phyloP scores from a whole-genome alignment of 1,140 invertebrate species.

The Drosophila kohkoa region DNA sequence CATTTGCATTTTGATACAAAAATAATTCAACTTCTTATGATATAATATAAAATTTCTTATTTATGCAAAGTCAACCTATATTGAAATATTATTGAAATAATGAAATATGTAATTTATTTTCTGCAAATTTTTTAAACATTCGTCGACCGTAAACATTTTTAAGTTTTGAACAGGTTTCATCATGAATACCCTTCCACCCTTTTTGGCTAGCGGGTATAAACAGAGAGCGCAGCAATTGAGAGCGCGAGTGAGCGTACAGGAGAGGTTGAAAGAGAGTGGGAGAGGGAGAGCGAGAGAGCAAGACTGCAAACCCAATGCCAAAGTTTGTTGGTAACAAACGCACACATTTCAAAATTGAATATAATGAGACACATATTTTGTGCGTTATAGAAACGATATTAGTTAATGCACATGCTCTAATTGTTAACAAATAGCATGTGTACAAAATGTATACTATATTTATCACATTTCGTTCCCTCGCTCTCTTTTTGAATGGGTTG shows the following conservation, averaged over 20 bases:
- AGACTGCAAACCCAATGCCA: constrained; percentile 32
- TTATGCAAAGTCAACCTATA: too few relatives aligned
- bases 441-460: constrained; percentile 4
- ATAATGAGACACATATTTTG: constrained; percentile 1
- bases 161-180: too few relatives aligned
- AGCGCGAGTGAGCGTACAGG: too few relatives aligned
- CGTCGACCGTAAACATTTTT: too few relatives aligned
- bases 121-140: too few relatives aligned
- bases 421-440: constrained; percentile 22
- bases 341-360: background rate
- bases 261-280: too few relatives aligned
- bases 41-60: too few relatives aligned
- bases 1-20: too few relatives aligned
- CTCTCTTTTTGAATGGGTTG: background rate
- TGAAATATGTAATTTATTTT: too few relatives aligned
- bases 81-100: too few relatives aligned
- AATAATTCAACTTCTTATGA: too few relatives aligned
- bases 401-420: constrained; percentile 14
- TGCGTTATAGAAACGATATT: background rate
- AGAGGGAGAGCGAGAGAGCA: constrained; percentile 13
- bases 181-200: too few relatives aligned
- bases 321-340: constrained; percentile 34
- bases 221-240: constrained; percentile 5
- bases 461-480: constrained; percentile 26
- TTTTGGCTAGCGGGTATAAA: constrained; percentile 4